A percentile compares a stretch with the other conserved stretches of the same genome.
Conservation (phyloP, 2,797 vertebrate species). For the Pristis pectinata region DNA sequence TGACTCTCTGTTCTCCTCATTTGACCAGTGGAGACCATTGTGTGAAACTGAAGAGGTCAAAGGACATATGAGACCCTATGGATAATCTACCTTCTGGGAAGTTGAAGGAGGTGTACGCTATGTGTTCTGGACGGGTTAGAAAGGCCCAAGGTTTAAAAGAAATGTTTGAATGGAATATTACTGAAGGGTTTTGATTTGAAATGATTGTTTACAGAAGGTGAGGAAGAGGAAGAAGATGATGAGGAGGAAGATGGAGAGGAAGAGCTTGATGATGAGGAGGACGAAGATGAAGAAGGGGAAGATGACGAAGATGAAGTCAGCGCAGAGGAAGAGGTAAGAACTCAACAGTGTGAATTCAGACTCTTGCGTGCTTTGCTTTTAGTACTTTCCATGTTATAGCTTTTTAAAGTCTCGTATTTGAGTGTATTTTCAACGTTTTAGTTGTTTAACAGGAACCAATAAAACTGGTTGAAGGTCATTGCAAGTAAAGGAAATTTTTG, state of each 20-base stretch:
- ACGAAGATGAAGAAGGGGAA: slow-evolving; percentile 73
- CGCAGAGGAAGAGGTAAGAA: slow-evolving; percentile 71
- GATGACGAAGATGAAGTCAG: slow-evolving; percentile 79
- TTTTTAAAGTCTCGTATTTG: neutral
- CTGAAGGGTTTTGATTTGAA: neutral
- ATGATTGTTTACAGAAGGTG: slow-evolving; percentile 48
- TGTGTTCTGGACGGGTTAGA: neutral
- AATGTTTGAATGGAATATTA: neutral
- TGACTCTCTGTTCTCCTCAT: too few relatives aligned
- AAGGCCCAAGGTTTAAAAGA: neutral
- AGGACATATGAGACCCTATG: too few relatives aligned
- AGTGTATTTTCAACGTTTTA: neutral
- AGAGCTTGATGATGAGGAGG: slow-evolving; percentile 72
- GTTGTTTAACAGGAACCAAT: neutral
- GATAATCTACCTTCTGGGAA: too few relatives aligned
- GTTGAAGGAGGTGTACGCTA: neutral
- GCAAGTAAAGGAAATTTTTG: neutral
- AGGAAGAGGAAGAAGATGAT: slow-evolving; percentile 62
- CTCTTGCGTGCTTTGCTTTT: neutral
- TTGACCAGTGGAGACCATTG: too few relatives aligned
- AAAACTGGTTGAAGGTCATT: neutral
- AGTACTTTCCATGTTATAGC: neutral
- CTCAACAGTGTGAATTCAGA: neutral
- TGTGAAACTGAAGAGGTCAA: too few relatives aligned
- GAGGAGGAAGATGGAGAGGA: slow-evolving; percentile 70